Evolutionary conservation across 2,797 vertebrate species (phyloP), one percentile per base, ranked within the genome.

Genomic region (Synanceia verrucosa): DNA sequence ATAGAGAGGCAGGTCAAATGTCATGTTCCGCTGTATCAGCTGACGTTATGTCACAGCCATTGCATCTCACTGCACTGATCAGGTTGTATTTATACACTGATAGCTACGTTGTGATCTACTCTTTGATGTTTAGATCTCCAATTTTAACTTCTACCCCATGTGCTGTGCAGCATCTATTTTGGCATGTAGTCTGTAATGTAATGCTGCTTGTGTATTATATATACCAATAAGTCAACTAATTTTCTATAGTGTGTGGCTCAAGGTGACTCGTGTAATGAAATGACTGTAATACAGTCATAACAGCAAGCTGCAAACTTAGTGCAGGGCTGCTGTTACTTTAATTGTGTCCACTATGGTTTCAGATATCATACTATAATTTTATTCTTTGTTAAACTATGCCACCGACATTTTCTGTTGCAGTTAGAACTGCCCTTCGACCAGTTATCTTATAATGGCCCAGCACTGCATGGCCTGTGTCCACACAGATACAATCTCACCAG

Each of bases 1-100:
- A 64, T 8, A 50, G 33, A 73, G 13, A 57, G 37, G 3, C 36
- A 57, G 18, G 37, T 67, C 55, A 53, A 51, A 57, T 16, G 3
- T 69, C 24, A 60, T 63, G 24, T 9, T 64, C 5, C 57, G 44
- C 44, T 61, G 18, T 48, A 31, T 74, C 76, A 52, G n/a, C 26
- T 55, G 34, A 62, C 6, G 3, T 18, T 28, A 23, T 19, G 31
- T 6, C 33, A 14, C 51, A 29, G 34, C 57, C 46, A 5, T 3
- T 1, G 48, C 24, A 62, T 67, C 31, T 65, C 33, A 53, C 19
- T 65, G 24, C 41, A 7, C 28, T 10, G 11, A 63, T 37, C 19
- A 56, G 16, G 5, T 47, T 13, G 9, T 29, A 34, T 46, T 73
- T 2, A 56, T 21, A 70, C 33, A 36, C 39, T 51, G 37, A 65